phyloP scores from a whole-genome alignment of 1,140 invertebrate genomes.

The Camponotus vicinus region DNA sequence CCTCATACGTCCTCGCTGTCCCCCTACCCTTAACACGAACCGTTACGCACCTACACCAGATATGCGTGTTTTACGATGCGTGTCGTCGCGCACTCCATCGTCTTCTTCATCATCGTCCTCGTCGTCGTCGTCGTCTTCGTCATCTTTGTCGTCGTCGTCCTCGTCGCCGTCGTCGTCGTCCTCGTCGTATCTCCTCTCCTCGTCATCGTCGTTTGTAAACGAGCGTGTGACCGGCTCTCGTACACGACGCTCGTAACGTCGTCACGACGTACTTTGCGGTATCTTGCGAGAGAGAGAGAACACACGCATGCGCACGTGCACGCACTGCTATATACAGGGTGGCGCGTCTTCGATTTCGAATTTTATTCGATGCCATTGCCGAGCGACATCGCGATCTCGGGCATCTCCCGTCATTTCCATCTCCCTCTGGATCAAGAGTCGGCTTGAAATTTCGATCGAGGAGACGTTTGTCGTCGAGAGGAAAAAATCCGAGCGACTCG shows the following conservation, averaged over 20 bases:
- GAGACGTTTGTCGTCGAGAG: not conserved
- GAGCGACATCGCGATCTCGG: not conserved
- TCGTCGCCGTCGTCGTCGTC: constrained; percentile 10
- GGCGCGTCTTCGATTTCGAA: constrained; percentile 10
- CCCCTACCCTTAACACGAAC: constrained; percentile 67
- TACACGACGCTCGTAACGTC: constrained; percentile 64
- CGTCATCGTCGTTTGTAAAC: constrained; percentile 54
- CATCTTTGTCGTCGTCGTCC: not conserved
- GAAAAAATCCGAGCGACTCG: not conserved
- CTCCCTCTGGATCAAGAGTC: too few species aligned
- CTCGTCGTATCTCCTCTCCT: not conserved
- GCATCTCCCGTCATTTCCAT: not conserved
- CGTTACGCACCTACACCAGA: constrained; percentile 73
- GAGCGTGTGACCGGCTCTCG: constrained; percentile 62
- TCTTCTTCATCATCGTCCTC: constrained; percentile 26
- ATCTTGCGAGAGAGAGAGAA: constrained; percentile 62
- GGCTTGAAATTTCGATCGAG: not conserved
- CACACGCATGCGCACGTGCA: constrained; percentile 56
- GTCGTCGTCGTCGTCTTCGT: not conserved
- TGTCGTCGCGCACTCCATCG: constrained; percentile 49
- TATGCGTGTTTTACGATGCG: constrained; percentile 67
- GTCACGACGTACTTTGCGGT: constrained; percentile 72
- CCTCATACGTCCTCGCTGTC: constrained; percentile 27
- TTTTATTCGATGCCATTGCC: not conserved
- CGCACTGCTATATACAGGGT: constrained; percentile 45